A percentile compares a stretch with the other conserved stretches of the same genome.
Conservation (phyloP, 2,113 vertebrate genomes). For the Garra rufa region DNA sequence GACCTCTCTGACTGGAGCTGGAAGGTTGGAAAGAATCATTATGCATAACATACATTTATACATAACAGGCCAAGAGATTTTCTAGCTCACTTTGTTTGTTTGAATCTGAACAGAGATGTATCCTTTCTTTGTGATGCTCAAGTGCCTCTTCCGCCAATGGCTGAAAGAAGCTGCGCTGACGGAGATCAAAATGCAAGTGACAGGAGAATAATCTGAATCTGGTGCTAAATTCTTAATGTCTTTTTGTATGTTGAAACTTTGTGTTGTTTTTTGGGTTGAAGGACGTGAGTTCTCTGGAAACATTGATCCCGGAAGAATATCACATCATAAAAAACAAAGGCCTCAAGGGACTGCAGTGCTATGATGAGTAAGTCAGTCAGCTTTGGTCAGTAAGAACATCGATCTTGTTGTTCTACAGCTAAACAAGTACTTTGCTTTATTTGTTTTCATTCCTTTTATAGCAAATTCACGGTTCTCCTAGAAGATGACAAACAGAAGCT, state of each 20-base stretch:
- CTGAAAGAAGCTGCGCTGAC: slow-evolving; percentile 44
- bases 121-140: slow-evolving; percentile 83
- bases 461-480: slow-evolving; percentile 88
- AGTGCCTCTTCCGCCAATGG: slow-evolving; percentile 62
- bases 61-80: not conserved
- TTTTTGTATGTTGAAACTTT: not conserved
- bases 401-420: not conserved
- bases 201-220: not conserved
- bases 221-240: not conserved
- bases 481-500: slow-evolving; percentile 82
- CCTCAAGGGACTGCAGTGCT: slow-evolving; percentile 79
- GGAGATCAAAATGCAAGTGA: slow-evolving; percentile 55
- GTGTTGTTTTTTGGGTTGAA: slow-evolving; percentile 54
- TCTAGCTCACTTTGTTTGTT: slow-evolving; percentile 6
- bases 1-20: slow-evolving; percentile 79
- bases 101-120: slow-evolving; percentile 77
- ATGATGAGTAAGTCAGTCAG: slow-evolving; percentile 81
- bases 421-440: not conserved
- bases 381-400: not conserved
- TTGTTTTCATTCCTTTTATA: slow-evolving; percentile 61
- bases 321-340: slow-evolving; percentile 85
- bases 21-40: slow-evolving; percentile 74
- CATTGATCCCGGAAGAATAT: slow-evolving; percentile 86
- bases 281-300: slow-evolving; percentile 68
- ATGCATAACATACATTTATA: not conserved